Percentiles rank a stretch among this genome's conserved stretches.
Conservation (phyloP, 2,113 vertebrate genomes). For the Psittacula cyanocephala region DNA sequence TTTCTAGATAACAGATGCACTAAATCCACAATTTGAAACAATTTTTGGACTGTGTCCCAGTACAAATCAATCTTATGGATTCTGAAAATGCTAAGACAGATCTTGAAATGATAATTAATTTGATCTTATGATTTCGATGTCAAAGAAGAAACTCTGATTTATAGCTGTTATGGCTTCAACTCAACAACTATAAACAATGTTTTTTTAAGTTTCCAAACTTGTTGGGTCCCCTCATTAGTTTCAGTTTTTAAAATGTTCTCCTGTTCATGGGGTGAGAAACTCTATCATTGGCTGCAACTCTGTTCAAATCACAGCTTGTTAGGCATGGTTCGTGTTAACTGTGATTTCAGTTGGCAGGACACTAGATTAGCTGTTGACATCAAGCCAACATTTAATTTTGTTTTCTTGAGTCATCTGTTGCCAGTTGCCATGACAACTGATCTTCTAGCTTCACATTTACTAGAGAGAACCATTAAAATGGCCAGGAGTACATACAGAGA, state of each 20-base stretch:
- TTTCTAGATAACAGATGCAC: slow-evolving; percentile 43
- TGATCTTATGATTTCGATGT: neutral
- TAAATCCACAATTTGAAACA: slow-evolving; percentile 8
- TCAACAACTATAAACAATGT: neutral
- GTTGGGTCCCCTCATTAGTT: slow-evolving; percentile 24
- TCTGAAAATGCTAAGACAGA: slow-evolving; percentile 16
- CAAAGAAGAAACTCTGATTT: neutral
- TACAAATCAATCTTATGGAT: slow-evolving; percentile 37
- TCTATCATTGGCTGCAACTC: slow-evolving; percentile 54
- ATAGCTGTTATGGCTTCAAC: neutral
- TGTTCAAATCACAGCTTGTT: slow-evolving; percentile 64
- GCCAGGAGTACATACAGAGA: neutral
- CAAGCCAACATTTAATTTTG: slow-evolving; percentile 68
- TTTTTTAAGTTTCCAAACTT: neutral
- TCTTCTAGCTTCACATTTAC: slow-evolving; percentile 55
- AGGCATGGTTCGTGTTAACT: slow-evolving; percentile 47
- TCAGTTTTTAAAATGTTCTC: slow-evolving; percentile 23
- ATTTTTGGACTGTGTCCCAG: slow-evolving; percentile 48
- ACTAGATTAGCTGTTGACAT: slow-evolving; percentile 64
- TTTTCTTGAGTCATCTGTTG: slow-evolving; percentile 69
- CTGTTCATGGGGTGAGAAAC: slow-evolving; percentile 42
- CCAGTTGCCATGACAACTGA: slow-evolving; percentile 65
- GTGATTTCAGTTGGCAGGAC: slow-evolving; percentile 66
- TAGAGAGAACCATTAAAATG: slow-evolving; percentile 45
- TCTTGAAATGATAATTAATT: slow-evolving; percentile 47